Evolutionary conservation across 2,888 invertebrate genomes (phyloP).

Genomic region (Venusia cambrica): DNA sequence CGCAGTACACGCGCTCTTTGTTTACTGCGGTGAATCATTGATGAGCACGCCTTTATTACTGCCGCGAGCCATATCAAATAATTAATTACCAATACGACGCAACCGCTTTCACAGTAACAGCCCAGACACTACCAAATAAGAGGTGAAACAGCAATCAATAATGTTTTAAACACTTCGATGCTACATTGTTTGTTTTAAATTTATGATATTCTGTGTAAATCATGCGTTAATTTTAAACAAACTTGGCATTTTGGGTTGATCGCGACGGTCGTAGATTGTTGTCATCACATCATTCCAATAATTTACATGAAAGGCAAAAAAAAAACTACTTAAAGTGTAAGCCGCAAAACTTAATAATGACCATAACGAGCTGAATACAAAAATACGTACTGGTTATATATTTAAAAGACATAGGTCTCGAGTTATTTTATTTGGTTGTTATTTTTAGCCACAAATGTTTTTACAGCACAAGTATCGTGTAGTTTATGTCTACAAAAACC

Average conservation of each 20-base stretch:
- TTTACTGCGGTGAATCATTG: constrained; percentile 73
- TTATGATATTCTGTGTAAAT: constrained; percentile 36
- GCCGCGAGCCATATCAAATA: constrained; percentile 62
- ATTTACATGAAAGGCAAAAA: constrained; percentile 28
- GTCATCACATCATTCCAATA: constrained; percentile 34
- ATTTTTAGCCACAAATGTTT: constrained; percentile 16
- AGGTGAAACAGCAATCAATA: constrained; percentile 33
- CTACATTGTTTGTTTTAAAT: constrained; percentile 39
- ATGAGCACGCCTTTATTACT: constrained; percentile 69
- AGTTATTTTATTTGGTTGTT: constrained; percentile 17
- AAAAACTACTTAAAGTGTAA: constrained; percentile 15
- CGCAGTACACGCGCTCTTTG: constrained; percentile 71
- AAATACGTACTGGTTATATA: constrained; percentile 10
- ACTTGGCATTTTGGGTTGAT: constrained; percentile 32
- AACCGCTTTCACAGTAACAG: constrained; percentile 33
- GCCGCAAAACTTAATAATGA: constrained; percentile 17
- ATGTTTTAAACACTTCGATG: constrained; percentile 35
- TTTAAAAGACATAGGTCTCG: constrained; percentile 12
- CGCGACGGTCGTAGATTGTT: constrained; percentile 32
- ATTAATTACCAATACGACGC: constrained; percentile 64
- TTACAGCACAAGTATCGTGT: constrained; percentile 43
- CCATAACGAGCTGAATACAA: constrained; percentile 8
- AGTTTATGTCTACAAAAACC: constrained; percentile 44
- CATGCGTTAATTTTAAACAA: constrained; percentile 36
- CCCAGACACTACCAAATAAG: constrained; percentile 37